Evolutionary conservation across 2,888 invertebrate genomes (phyloP).

Genomic region (Eledone cirrhosa): DNA sequence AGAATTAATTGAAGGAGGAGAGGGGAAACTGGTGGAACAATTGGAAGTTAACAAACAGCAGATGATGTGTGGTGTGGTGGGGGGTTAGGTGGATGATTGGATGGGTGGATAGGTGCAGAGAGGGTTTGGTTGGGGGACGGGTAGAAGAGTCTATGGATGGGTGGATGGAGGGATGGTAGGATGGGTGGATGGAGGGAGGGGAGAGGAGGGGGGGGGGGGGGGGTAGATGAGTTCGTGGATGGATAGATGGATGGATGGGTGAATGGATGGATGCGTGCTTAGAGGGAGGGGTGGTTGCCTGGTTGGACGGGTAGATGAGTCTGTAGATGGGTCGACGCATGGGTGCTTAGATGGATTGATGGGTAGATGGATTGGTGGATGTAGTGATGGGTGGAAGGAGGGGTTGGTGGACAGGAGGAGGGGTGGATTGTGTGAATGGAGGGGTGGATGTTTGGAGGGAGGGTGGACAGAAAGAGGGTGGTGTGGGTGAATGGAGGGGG

Average conservation of each 20-base stretch:
- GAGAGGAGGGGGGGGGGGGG: neutral
- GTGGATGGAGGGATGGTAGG: no score
- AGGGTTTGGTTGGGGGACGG: no score
- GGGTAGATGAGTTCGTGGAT: neutral
- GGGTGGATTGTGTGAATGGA: neutral
- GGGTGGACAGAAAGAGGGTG: neutral
- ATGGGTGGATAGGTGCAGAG: no score
- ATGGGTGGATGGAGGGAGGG: neutral
- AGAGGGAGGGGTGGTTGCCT: neutral
- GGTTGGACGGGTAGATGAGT: neutral
- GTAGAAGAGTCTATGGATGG: no score
- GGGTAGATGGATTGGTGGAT: no score
- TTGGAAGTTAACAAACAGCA: no score
- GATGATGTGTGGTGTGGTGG: no score
- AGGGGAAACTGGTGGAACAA: no score
- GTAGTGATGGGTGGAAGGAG: neutral
- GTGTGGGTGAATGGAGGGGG: no score
- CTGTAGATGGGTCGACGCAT: neutral
- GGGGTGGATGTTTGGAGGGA: neutral
- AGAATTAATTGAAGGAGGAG: neutral
- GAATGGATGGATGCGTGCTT: neutral
- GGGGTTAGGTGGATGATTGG: no score
- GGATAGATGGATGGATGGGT: neutral
- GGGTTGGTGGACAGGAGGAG: neutral
- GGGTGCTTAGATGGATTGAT: neutral